Conservation (phyloP, 2,797 vertebrate species). For the Muraenolepis orangiensis region DNA sequence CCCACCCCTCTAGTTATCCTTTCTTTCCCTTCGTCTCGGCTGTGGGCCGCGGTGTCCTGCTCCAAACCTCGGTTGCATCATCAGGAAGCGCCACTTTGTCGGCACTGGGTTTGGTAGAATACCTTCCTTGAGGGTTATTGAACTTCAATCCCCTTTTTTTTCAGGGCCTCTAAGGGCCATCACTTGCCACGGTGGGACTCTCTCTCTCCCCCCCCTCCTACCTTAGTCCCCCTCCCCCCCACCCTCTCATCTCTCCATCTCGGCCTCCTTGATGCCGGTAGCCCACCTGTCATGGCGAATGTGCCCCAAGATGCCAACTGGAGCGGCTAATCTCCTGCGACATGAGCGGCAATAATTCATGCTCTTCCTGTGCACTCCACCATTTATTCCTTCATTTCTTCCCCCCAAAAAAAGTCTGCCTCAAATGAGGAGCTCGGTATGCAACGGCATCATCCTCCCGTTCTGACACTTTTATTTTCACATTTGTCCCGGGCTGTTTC, state of each 20-base stretch:
- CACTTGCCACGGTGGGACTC: conserved; percentile 52
- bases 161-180: conserved; percentile 51
- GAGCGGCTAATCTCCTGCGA: conserved; percentile 71
- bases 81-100: conserved; percentile 55
- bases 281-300: conserved; percentile 71
- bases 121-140: conserved; percentile 50
- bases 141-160: conserved; percentile 50
- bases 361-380: conserved; percentile 57
- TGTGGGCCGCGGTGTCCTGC: conserved; percentile 59
- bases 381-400: not conserved
- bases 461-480: conserved; percentile 1
- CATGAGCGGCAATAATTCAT: conserved; percentile 74
- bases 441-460: conserved; percentile 9
- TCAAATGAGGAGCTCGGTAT: conserved; percentile 17
- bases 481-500: not conserved
- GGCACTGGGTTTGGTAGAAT: conserved; percentile 37
- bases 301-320: conserved; percentile 68
- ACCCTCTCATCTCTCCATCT: conserved; percentile 43
- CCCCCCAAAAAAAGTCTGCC: conserved; percentile 40
- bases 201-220: conserved; percentile 31
- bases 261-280: conserved; percentile 61
- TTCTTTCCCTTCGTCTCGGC: conserved; percentile 49
- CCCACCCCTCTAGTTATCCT: conserved; percentile 43
- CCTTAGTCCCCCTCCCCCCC: too few species aligned
- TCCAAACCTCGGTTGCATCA: conserved; percentile 63